Conservation (phyloP, 1,140 invertebrate species). For the Aphelinus certus region DNA sequence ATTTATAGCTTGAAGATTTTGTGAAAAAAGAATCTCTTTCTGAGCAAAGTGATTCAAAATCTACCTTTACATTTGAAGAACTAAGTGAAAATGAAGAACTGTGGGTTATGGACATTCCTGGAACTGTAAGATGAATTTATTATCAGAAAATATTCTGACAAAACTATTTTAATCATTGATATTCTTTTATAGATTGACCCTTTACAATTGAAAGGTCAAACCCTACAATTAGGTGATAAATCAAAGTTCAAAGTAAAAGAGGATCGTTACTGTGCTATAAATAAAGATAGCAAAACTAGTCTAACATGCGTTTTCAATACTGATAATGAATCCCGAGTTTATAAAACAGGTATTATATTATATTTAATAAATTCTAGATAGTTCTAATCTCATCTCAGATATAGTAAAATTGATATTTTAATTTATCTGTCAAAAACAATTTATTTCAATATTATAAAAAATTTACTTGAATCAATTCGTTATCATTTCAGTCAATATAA, state of each 20-base stretch:
- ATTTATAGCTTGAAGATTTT: constrained; percentile 48
- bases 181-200: constrained; percentile 44
- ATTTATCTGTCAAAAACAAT: too few species aligned
- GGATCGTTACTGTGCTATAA: constrained; percentile 47
- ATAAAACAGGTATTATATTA: constrained; percentile 47
- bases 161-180: neutral
- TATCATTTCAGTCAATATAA: constrained; percentile 49
- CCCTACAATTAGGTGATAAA: constrained; percentile 48
- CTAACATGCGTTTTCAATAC: constrained; percentile 51
- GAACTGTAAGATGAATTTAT: constrained; percentile 44
- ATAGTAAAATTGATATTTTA: neutral
- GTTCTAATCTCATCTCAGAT: neutral
- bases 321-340: constrained; percentile 36
- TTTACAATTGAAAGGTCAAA: constrained; percentile 46
- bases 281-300: constrained; percentile 34
- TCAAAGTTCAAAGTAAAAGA: constrained; percentile 52
- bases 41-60: constrained; percentile 30
- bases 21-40: constrained; percentile 38
- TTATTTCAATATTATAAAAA: neutral
- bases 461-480: constrained; percentile 17
- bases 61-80: constrained; percentile 45
- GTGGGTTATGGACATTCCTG: constrained; percentile 55
- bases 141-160: neutral
- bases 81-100: constrained; percentile 51
- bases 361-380: constrained; percentile 2